Evolutionary conservation across 2,888 invertebrate species (phyloP), one percentile per base, ranked within the genome.

Genomic region (Morpho deidamia): DNA sequence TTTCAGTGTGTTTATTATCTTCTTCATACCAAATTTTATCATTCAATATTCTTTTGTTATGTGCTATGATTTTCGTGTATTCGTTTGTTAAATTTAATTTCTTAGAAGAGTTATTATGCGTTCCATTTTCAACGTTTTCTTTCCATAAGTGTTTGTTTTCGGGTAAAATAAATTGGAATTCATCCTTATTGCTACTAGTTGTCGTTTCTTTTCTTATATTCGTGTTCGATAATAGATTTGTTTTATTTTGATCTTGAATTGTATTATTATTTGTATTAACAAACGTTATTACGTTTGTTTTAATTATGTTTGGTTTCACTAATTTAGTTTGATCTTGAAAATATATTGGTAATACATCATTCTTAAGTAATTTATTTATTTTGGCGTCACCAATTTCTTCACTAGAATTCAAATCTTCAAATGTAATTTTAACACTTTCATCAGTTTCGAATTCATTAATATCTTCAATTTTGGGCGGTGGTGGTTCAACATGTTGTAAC

Each of bases 371-470:
- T 39, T 68, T 62, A 59, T 81, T 76, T 12, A 56, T 64, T 54
- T 12, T 47, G 33, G 53, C 44, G 50, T 54, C 44, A 8, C 4
- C 32, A 12, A 11, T 44, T 42, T 8, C 23, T 34, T 58, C 44
- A 7, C 40, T 40, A 8, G 33, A 47, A 41, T 45, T 11, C 7
- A 56, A 11, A 12, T 83, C 79, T 64, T 67, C 72, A 55, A 85
- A 87, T 5, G 81, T 61, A 44, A 84, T 68, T 68, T 73, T 84
- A 10, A 71, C 76, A 60, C 71, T 83, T 62, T 83, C 85, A 56
- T 88, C 84, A 2, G 71, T 84, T 54, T 83, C 85, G 14, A 76
- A 78, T 53, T 78, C 78, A 56, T 69, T 72, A 32, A 81, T 60
- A 38, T 76, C 70, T 54, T 87, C 87, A 58, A 81, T 76, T 58